These are phyloP conservation scores for Pterocles orientalis DNA, from an alignment of 2,113 vertebrate genomes.

Conservation along the genomic window DNA sequence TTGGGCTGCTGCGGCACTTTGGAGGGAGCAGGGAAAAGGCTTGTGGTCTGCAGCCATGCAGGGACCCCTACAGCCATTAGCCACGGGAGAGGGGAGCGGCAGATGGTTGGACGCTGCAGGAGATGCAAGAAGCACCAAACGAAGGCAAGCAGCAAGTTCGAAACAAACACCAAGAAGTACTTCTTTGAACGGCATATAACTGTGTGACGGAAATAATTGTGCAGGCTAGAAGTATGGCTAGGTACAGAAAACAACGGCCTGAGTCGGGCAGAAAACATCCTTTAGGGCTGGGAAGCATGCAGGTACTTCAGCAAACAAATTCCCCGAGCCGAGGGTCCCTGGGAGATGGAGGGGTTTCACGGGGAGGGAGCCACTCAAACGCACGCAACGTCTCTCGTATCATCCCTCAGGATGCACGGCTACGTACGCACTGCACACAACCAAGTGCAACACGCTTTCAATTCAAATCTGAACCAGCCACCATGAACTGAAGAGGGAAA, in stretches of 20 bases:
- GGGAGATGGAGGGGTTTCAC: neutral
- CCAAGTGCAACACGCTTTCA: neutral
- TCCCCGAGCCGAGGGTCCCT: neutral
- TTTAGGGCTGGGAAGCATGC: neutral
- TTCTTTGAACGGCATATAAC: neutral
- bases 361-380: neutral
- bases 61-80: neutral
- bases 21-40: neutral
- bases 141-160: neutral
- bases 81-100: neutral
- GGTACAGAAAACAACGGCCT: neutral
- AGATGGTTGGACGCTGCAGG: rapidly evolving
- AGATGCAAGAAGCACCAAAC: neutral
- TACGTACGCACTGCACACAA: neutral
- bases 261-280: neutral
- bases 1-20: neutral
- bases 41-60: neutral
- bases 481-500: neutral
- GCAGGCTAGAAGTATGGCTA: neutral
- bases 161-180: neutral
- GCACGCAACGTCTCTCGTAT: neutral
- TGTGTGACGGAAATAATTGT: neutral
- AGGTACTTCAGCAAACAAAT: neutral
- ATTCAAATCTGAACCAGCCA: neutral
- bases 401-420: neutral